phyloP scores from a whole-genome alignment of 1,140 invertebrate species.

The Euschistus heros region DNA sequence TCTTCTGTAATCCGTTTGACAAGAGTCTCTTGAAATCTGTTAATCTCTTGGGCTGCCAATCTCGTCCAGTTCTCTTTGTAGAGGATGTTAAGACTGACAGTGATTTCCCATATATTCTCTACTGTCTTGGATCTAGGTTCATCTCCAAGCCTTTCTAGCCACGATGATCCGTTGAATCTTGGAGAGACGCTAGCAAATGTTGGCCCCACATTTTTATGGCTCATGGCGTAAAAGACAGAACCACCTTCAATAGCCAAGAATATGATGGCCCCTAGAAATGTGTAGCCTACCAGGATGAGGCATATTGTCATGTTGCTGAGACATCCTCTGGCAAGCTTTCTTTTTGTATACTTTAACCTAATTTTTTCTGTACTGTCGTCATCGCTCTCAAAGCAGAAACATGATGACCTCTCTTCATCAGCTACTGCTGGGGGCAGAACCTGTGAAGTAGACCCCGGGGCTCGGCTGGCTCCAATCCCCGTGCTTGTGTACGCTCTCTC shows the following conservation, averaged over 20 bases:
- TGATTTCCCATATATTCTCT: constrained; percentile 89
- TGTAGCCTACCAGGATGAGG: constrained; percentile 76
- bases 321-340: constrained; percentile 53
- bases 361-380: constrained; percentile 35
- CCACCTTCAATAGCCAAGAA: constrained; percentile 81
- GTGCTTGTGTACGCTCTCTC: neutral
- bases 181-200: constrained; percentile 29
- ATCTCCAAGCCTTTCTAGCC: constrained; percentile 40
- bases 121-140: constrained; percentile 64
- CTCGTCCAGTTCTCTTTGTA: constrained; percentile 92
- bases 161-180: constrained; percentile 33
- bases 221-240: constrained; percentile 37
- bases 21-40: constrained; percentile 76
- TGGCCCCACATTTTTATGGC: constrained; percentile 27
- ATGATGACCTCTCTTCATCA: constrained; percentile 38
- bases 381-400: constrained; percentile 48
- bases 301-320: constrained; percentile 83
- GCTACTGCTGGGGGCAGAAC: neutral
- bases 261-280: constrained; percentile 80
- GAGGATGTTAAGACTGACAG: constrained; percentile 82
- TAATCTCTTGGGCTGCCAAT: constrained; percentile 72
- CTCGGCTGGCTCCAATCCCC: neutral
- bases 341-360: constrained; percentile 47
- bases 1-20: constrained; percentile 66
- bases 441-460: neutral